phyloP scores from a whole-genome alignment of 1,140 invertebrate genomes.

The Eurosta solidaginis region DNA sequence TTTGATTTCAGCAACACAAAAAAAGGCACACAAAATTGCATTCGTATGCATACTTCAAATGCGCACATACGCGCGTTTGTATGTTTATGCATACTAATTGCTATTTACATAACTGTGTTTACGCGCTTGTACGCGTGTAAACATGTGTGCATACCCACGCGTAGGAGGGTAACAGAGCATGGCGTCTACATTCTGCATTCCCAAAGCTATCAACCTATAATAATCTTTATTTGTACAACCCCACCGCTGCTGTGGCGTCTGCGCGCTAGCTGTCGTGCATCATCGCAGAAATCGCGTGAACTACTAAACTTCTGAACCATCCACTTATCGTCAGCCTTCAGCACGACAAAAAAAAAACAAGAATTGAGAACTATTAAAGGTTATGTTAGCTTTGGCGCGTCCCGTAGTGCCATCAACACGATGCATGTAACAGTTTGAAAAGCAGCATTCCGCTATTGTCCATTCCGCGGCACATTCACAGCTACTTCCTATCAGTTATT shows the following conservation, averaged over 20 bases:
- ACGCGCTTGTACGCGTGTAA: too few species aligned
- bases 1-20: not conserved
- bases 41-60: not conserved
- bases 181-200: not conserved
- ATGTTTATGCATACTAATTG: not conserved
- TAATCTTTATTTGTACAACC: not conserved
- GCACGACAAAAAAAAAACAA: not conserved
- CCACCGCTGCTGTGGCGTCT: not conserved
- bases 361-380: not conserved
- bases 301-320: not conserved
- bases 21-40: not conserved
- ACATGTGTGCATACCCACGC: not conserved
- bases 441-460: not conserved
- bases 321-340: not conserved
- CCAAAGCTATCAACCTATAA: not conserved
- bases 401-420: not conserved
- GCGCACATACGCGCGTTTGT: not conserved
- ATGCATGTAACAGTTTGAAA: too few species aligned
- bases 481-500: too few species aligned
- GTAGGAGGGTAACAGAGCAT: not conserved
- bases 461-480: not conserved
- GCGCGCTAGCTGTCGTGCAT: not conserved
- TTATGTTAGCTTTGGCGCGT: not conserved
- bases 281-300: not conserved
- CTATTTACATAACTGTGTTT: too few species aligned